Percentiles rank a stretch among this genome's conserved stretches.
phyloP scores from a whole-genome alignment of 92 coral and sea anemone genomes.

The Heteractis magnifica region DNA sequence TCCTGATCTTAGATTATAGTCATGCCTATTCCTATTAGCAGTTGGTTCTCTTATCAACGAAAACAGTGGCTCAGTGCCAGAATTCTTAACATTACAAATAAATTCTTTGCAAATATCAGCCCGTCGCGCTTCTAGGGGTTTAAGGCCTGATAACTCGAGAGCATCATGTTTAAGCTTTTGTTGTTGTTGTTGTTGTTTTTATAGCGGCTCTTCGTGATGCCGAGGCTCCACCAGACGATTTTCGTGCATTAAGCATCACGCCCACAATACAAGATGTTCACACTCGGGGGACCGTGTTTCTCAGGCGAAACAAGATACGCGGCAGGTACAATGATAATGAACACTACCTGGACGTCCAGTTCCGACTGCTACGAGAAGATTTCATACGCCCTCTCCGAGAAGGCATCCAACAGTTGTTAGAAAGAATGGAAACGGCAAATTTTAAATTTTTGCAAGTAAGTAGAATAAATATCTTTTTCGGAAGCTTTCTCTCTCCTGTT shows the following conservation, averaged over 20 bases:
- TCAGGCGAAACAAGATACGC: conserved; percentile 70
- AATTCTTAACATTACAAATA: too few relatives aligned
- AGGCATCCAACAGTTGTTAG: conserved; percentile 68
- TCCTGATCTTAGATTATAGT: too few relatives aligned
- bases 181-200: too few relatives aligned
- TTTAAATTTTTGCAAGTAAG: conserved; percentile 17
- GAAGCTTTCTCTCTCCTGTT: too few relatives aligned
- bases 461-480: not conserved
- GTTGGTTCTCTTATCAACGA: too few relatives aligned
- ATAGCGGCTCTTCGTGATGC: conserved; percentile 54
- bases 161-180: too few relatives aligned
- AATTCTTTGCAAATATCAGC: too few relatives aligned
- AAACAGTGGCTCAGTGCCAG: too few relatives aligned
- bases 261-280: conserved; percentile 75
- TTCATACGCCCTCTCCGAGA: conserved; percentile 84
- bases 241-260: conserved; percentile 68
- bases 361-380: conserved; percentile 87
- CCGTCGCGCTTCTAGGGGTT: too few relatives aligned
- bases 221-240: conserved; percentile 80
- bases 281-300: conserved; percentile 49
- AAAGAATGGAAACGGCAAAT: conserved; percentile 15
- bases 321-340: conserved; percentile 71
- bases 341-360: conserved; percentile 94
- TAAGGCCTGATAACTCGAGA: too few relatives aligned
- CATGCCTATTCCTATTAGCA: too few relatives aligned